Base-by-base conservation (phyloP, 2,888 invertebrate species). In the Lycophotia porphyrea region DNA sequence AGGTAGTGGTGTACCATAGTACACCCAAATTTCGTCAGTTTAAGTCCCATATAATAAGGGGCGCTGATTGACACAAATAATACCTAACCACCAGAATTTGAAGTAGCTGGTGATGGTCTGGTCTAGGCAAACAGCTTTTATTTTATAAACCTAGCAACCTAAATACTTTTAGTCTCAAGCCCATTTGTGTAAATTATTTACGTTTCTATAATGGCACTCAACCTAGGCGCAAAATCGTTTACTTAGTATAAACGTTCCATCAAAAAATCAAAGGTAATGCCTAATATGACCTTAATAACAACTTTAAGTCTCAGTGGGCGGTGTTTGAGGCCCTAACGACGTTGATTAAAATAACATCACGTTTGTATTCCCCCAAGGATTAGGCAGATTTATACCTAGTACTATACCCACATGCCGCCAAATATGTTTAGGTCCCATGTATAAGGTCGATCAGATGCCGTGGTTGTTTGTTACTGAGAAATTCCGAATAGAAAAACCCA, bases 181-280 rank as follows among this genome's bases (percentile, higher is more conserved):
- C 31, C 39, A 55, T 82, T 79, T 44, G 58, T 65, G n/a, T 58
- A 42, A 13, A n/a, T 83, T 52, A 83, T 83, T 83, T 36, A 78
- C 36, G 15, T 68, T 64, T 24, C 58, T 52, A 24, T 52, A 68
- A 34, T 52, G 60, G 34, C 52, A 34, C 44, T 71, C 36, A 34
- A 44, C 64, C 27, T 60, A n/a, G 31, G 58, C 39, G 52, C 34
- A 60, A 75, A 84, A 65, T 34, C 63, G 44, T 73, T 84, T 47
- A 73, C 58, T 72, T 39, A 44, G 13, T 44, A 65, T 64, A 69
- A 66, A 69, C 27, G 31, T 66, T 84, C 27, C 44, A 65, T 73
- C 58, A 84, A 58, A 72, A 67, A 81, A 85, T 71, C 71, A 85
- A 75, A 84, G 64, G 39, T 65, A 71, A 60, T 24, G 63, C n/a